phyloP scores from a whole-genome alignment of 2,797 vertebrate species.

The Nasua narica region DNA sequence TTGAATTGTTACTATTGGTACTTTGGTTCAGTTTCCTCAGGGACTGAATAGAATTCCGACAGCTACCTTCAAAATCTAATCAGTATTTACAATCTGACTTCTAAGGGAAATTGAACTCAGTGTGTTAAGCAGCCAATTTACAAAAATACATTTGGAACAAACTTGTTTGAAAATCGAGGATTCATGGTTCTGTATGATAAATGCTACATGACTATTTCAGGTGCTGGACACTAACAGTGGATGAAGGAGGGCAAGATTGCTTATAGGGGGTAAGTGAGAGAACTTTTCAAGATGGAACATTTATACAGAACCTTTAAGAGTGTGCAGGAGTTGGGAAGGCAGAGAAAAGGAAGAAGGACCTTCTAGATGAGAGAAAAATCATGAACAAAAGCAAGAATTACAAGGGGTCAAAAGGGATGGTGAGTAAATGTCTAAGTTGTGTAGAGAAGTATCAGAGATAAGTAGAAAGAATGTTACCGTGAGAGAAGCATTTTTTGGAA shows the following conservation, averaged over 20 bases:
- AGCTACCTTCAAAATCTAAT: background rate
- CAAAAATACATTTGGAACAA: background rate
- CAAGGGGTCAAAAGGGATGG: background rate
- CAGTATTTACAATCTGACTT: slow-evolving; percentile 10
- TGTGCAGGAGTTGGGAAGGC: background rate
- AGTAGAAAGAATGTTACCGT: background rate
- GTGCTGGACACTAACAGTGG: background rate
- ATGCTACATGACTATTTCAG: background rate
- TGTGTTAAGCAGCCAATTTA: background rate
- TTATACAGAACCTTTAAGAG: background rate
- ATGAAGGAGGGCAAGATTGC: background rate
- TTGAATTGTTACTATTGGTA: background rate
- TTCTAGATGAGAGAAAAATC: background rate
- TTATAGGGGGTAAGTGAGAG: background rate
- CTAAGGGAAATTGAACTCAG: background rate
- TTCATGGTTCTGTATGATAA: background rate
- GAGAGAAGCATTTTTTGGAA: background rate
- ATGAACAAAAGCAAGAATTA: background rate
- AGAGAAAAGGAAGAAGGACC: background rate
- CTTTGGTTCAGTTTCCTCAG: background rate
- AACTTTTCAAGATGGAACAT: background rate
- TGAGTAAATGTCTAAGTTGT: background rate
- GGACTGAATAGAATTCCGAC: background rate
- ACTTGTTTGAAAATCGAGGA: background rate
- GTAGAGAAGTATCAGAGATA: background rate